phyloP scores from a whole-genome alignment of 92 coral and sea anemone species.

The Zoanthus sansibaricus region DNA sequence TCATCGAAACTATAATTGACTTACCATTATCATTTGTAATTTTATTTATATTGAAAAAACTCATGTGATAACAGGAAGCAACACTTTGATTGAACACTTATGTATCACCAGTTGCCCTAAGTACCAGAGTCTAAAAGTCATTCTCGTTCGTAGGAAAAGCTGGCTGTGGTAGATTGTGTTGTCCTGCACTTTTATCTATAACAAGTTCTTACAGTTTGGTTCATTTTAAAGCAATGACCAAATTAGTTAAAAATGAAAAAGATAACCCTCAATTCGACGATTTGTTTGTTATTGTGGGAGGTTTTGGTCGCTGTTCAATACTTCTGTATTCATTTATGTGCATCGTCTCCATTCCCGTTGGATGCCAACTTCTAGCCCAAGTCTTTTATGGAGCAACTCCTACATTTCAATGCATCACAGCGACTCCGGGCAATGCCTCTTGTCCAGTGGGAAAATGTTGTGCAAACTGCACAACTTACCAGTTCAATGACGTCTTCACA shows the following conservation, averaged over 20 bases:
- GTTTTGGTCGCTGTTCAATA: slow-evolving; percentile 78
- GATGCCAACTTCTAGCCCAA: slow-evolving; percentile 78
- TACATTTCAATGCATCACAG: slow-evolving; percentile 51
- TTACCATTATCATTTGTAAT: too few species aligned
- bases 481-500: slow-evolving; percentile 53
- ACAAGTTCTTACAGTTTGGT: too few species aligned
- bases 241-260: background rate
- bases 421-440: slow-evolving; percentile 13
- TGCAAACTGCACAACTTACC: slow-evolving; percentile 46
- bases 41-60: too few species aligned
- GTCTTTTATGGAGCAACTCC: slow-evolving; percentile 87
- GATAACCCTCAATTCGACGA: slow-evolving; percentile 72
- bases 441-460: slow-evolving; percentile 54
- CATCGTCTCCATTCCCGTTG: slow-evolving; percentile 73
- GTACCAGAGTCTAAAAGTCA: too few species aligned
- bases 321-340: slow-evolving; percentile 71
- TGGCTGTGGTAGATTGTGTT: too few species aligned
- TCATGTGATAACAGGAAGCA: too few species aligned
- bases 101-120: too few species aligned
- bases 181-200: too few species aligned
- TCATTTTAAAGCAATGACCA: background rate
- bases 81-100: too few species aligned
- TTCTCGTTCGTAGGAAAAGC: too few species aligned
- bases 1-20: too few species aligned
- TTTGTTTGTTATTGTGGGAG: slow-evolving; percentile 70